phyloP scores from a whole-genome alignment of 2,797 vertebrate species.

The Oreochromis grahami region DNA sequence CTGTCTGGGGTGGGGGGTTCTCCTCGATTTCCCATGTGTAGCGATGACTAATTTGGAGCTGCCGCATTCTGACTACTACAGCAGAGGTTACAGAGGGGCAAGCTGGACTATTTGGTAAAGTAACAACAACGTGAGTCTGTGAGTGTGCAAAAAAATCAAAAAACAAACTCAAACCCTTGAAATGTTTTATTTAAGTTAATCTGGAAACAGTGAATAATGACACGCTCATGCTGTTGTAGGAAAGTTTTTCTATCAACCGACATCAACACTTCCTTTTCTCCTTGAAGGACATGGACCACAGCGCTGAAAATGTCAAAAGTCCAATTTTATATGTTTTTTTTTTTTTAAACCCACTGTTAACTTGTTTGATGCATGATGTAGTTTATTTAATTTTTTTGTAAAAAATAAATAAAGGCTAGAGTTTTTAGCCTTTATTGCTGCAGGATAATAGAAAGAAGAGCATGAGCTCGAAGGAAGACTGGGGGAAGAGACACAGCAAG shows the following conservation, averaged over 20 bases:
- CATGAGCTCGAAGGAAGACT: not conserved
- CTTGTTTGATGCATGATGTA: not conserved
- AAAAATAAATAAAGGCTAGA: not conserved
- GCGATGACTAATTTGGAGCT: conserved; percentile 60
- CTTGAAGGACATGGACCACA: not conserved
- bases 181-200: not conserved
- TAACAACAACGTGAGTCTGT: not conserved
- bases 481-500: not conserved
- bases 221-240: not conserved
- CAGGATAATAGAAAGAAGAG: not conserved
- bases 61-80: conserved; percentile 46
- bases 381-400: not conserved
- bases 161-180: not conserved
- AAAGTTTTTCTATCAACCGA: not conserved
- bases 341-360: not conserved
- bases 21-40: conserved; percentile 17
- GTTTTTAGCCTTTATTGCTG: not conserved
- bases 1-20: conserved; percentile 25
- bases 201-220: not conserved
- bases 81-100: conserved; percentile 50
- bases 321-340: not conserved
- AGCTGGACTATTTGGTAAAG: not conserved
- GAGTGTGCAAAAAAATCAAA: not conserved
- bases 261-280: not conserved
- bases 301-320: not conserved